Percentiles rank a stretch among this genome's conserved stretches.
These are phyloP conservation scores for Atta cephalotes DNA, from an alignment of 1,140 invertebrate genomes.

Conservation along the genomic window DNA sequence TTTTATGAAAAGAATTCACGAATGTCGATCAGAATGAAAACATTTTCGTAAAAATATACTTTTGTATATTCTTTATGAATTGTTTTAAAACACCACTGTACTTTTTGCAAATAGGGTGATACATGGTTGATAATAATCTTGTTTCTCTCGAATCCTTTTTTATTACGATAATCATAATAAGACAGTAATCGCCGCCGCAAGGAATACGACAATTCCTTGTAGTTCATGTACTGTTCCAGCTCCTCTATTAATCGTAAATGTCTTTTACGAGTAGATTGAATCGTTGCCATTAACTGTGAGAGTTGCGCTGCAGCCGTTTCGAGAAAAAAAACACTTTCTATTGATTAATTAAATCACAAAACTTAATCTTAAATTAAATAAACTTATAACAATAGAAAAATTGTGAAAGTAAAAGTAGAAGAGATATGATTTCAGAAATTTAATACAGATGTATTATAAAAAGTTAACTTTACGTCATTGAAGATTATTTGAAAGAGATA, in stretches of 20 bases:
- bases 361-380: not conserved
- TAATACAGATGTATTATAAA: not conserved
- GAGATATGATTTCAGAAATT: not conserved
- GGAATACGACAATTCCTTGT: constrained; percentile 78
- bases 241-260: constrained; percentile 76
- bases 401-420: not conserved
- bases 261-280: constrained; percentile 72
- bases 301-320: constrained; percentile 71
- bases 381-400: not conserved
- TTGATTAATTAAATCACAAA: not conserved
- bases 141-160: constrained; percentile 83
- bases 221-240: constrained; percentile 79
- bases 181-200: constrained; percentile 75
- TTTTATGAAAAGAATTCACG: no score
- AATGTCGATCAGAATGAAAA: no score
- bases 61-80: not conserved
- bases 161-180: constrained; percentile 83
- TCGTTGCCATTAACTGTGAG: constrained; percentile 73
- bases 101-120: constrained; percentile 82
- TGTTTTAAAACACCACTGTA: constrained; percentile 39
- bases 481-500: not conserved
- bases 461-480: not conserved
- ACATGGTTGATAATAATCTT: constrained; percentile 83
- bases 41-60: not conserved
- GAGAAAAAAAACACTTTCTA: constrained; percentile 22